A percentile compares a stretch with the other conserved stretches of the same genome.
Evolutionary conservation across 2,888 invertebrate genomes (phyloP).

Genomic region (Dysmachus trigonus): DNA sequence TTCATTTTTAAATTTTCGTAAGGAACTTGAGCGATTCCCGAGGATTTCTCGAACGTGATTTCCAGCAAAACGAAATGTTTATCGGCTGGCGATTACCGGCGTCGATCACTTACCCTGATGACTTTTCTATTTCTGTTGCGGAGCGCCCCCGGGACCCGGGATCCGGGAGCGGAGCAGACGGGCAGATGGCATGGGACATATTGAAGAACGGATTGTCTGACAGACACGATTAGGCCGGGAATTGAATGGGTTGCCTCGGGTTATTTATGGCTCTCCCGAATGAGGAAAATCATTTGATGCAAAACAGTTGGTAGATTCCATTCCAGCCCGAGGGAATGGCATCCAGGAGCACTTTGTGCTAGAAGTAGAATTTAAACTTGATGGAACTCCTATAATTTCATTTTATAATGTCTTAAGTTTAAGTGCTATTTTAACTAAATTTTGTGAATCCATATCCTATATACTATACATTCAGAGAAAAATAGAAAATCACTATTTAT

Average conservation of each 20-base stretch:
- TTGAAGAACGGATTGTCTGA: neutral
- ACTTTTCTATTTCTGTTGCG: slow-evolving; percentile 6
- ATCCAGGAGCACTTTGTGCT: neutral
- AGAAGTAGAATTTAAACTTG: neutral
- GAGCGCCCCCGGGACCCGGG: neutral
- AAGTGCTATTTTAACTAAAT: too few relatives aligned
- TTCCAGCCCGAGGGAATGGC: neutral
- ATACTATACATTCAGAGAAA: too few relatives aligned
- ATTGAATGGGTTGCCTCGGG: neutral
- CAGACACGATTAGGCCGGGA: neutral
- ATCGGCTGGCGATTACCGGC: neutral
- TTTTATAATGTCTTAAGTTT: too few relatives aligned
- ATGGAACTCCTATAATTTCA: neutral
- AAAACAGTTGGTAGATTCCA: neutral
- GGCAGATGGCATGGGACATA: slow-evolving; percentile 11
- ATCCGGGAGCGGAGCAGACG: neutral
- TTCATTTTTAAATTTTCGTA: slow-evolving; percentile 7
- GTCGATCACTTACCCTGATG: neutral
- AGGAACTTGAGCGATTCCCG: slow-evolving; percentile 14
- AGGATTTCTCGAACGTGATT: slow-evolving; percentile 31
- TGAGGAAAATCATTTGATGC: neutral
- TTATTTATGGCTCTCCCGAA: neutral
- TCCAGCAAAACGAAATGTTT: slow-evolving; percentile 11
- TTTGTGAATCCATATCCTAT: too few relatives aligned
- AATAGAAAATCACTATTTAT: too few relatives aligned